phyloP scores from a whole-genome alignment of 2,113 vertebrate genomes.

The Agelaius phoeniceus region DNA sequence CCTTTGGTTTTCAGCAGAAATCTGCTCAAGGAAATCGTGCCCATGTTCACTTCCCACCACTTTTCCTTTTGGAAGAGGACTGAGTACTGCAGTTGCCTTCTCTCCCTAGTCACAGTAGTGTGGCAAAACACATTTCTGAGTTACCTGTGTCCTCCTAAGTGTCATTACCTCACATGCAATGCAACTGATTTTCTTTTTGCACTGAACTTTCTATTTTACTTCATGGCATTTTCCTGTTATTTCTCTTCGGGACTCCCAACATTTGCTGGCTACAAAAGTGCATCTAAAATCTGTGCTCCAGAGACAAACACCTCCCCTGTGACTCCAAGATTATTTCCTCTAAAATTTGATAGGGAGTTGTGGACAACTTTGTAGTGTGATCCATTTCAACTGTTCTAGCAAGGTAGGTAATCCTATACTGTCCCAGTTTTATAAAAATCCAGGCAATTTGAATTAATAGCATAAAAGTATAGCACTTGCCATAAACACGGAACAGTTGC shows the following conservation, averaged over 20 bases:
- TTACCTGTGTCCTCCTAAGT: neutral
- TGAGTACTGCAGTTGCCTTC: neutral
- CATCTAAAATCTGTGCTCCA: neutral
- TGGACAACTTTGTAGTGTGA: conserved; percentile 47
- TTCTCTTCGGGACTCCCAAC: neutral
- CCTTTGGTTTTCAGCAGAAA: neutral
- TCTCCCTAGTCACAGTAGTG: neutral
- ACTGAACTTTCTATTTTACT: neutral
- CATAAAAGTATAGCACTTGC: conserved; percentile 70
- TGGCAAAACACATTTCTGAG: neutral
- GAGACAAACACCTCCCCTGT: neutral
- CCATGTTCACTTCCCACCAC: neutral
- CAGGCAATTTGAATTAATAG: conserved; percentile 73
- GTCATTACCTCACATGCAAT: neutral
- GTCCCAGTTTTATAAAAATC: conserved; percentile 70
- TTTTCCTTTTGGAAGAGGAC: neutral
- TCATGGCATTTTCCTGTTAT: neutral
- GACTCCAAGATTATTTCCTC: conserved; percentile 22
- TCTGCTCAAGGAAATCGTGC: neutral
- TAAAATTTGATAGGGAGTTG: conserved; percentile 43
- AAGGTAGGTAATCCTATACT: conserved; percentile 76
- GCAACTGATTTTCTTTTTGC: neutral
- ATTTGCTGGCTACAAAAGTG: neutral
- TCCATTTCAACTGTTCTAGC: conserved; percentile 70
- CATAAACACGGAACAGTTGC: conserved; percentile 75